Evolutionary conservation across 2,113 vertebrate species (phyloP), one percentile per base, ranked within the genome.

Genomic region (Psittacara wagleri): DNA sequence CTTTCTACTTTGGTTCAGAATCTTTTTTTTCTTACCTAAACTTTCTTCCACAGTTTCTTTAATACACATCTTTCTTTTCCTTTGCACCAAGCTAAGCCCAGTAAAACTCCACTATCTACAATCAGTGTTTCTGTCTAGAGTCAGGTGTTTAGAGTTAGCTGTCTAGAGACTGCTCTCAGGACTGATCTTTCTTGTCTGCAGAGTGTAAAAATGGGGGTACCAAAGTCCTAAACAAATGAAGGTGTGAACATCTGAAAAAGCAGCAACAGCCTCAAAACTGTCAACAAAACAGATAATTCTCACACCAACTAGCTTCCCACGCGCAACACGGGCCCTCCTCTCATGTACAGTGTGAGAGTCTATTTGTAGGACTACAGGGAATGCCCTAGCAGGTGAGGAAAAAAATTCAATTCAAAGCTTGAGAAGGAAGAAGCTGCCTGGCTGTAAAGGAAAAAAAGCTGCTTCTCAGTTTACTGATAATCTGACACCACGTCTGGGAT

Each of bases 391-490:
- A 86, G 57, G 86, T 88, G 80, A 86, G 59, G 83, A 84, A 79
- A 96, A 95, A 86, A 88, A 48, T 20, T 77, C 49, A 83, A 6
- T 39, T 35, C 72, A 66, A 69, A 79, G 44, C 44, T 43, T 86
- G 80, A 94, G 76, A 96, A 66, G 31, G 62, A 92, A 89, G 83
- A 82, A 66, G 44, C n/a, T 78, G 55, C 24, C 37, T 81, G 62
- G 48, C 39, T 88, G 52, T 31, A 22, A 28, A 78, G 76, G 16
- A 85, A 61, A n/a, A n/a, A 72, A 46, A 83, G 4, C 49, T 85
- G 43, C 76, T 81, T 82, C 83, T 86, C 69, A 73, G 18, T 90
- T 93, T 94, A 88, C 95, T 88, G 86, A 91, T 95, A 94, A 96
- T 73, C 90, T 93, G 90, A 95, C 92, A 91, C 66, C 57, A 25